A percentile compares a stretch with the other conserved stretches of the same genome.
Conservation (phyloP, 53 echinoderm and acorn worm species). For the Zoroaster sp. region DNA sequence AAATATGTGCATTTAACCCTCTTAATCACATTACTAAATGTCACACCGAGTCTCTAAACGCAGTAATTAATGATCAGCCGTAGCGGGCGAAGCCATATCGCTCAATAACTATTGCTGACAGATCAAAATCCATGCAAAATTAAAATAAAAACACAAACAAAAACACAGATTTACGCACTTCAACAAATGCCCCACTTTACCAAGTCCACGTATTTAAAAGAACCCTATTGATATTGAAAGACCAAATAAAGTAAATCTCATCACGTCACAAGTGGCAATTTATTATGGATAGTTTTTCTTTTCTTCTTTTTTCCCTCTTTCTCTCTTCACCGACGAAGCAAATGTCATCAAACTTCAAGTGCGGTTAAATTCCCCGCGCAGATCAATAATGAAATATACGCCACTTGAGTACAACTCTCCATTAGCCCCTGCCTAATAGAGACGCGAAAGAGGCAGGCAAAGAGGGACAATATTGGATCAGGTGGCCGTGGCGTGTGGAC, state of each 20-base stretch:
- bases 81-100: not conserved
- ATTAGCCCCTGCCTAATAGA: slow-evolving; percentile 11
- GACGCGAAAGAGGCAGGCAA: slow-evolving; percentile 22
- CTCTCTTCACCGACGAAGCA: not conserved
- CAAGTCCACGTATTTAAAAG: not conserved
- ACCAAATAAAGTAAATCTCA: slow-evolving; percentile 32
- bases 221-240: slow-evolving; percentile 35
- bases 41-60: not conserved
- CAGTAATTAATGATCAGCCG: slow-evolving; percentile 25
- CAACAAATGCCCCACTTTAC: not conserved
- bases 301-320: not conserved
- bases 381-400: slow-evolving; percentile 58
- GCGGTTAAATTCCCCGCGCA: slow-evolving; percentile 54
- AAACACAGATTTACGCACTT: not conserved
- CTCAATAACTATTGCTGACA: slow-evolving; percentile 22
- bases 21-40: slow-evolving; percentile 31
- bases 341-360: slow-evolving; percentile 63
- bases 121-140: not conserved
- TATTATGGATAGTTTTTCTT: slow-evolving; percentile 34
- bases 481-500: slow-evolving; percentile 70
- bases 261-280: slow-evolving; percentile 49
- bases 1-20: not conserved
- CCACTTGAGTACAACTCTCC: slow-evolving; percentile 56
- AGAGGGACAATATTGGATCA: slow-evolving; percentile 72
- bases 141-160: not conserved